Evolutionary conservation across 64 coral and sea anemone genomes (phyloP), one percentile per base, ranked within the genome.

Genomic region (Catalaphyllia jardinei): DNA sequence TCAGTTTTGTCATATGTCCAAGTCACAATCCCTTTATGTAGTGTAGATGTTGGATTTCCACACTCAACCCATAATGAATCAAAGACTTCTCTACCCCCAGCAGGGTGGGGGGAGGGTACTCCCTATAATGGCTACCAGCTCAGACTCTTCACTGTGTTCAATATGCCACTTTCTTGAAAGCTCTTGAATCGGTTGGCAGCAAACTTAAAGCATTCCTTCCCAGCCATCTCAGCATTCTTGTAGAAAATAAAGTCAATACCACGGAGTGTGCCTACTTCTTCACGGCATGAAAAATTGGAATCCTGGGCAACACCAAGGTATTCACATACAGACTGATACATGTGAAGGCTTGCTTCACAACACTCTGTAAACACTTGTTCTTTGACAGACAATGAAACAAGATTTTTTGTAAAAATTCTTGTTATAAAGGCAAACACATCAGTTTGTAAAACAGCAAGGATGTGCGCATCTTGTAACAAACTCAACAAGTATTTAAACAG

Each of bases 311-410:
- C 22, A 67, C 38, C 54, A 78, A 88, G 87, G 22, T 88, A 35
- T 20, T 75, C 42, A 88, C 73, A 88, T 24, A 88, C 74, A 78
- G 18, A 17, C 57, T 88, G 87, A 78, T 78, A 88, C 18, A 88
- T 2, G 1, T 51, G 25, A 14, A 88, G 87, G 87, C 73, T 64
- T 78, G 18, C 73, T 65, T 88, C 13, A 20, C 73, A 88, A 28
- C 74, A 88, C 10, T 78, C 57, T 2, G 29, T 27, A 64, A 51
- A 88, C 28, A 88, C n/a, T 78, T 87, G 10, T 73, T 88, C 74
- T 39, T 50, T 88, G 19, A 78, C 19, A 78, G 73, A 63, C 30
- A 88, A 65, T 49, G 87, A 78, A 49, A 65, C 38, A 24, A 88
- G 27, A 78, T 24, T 88, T 78, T 50, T 57, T 38, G 57, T 64